Conservation (phyloP, 2,888 invertebrate species). For the Drosophila prolongata region DNA sequence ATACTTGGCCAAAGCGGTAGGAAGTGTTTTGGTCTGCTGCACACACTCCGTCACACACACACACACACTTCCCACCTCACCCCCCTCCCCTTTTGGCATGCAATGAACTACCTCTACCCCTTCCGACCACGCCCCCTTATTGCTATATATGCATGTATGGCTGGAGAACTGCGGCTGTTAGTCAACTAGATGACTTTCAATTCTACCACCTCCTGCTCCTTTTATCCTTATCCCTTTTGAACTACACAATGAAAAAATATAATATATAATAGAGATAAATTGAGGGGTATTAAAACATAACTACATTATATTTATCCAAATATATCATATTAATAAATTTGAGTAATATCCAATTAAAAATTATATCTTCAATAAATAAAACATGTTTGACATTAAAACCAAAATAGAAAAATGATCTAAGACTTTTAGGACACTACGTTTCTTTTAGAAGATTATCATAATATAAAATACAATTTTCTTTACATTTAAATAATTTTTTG, state of each 20-base stretch:
- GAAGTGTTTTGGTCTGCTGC: conserved; percentile 77
- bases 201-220: conserved; percentile 41
- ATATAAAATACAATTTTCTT: too few relatives aligned
- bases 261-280: too few relatives aligned
- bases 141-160: background rate
- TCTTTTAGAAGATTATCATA: too few relatives aligned
- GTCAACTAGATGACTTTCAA: conserved; percentile 74
- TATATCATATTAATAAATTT: too few relatives aligned
- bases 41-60: conserved; percentile 60
- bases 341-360: too few relatives aligned
- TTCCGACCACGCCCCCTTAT: conserved; percentile 6
- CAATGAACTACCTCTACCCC: conserved; percentile 60
- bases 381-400: background rate
- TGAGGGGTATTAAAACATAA: too few relatives aligned
- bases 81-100: conserved; percentile 54
- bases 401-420: too few relatives aligned
- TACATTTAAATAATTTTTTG: too few relatives aligned
- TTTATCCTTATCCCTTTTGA: background rate
- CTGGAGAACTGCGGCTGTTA: conserved; percentile 40
- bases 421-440: too few relatives aligned
- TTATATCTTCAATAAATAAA: background rate
- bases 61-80: conserved; percentile 8
- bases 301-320: too few relatives aligned
- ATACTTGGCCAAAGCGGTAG: conserved; percentile 79
- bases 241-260: background rate